Percentiles rank a stretch among this genome's conserved stretches.
These are phyloP conservation scores for Gorilla gorilla DNA, from an alignment of 2,113 vertebrate species.

Conservation along the genomic window DNA sequence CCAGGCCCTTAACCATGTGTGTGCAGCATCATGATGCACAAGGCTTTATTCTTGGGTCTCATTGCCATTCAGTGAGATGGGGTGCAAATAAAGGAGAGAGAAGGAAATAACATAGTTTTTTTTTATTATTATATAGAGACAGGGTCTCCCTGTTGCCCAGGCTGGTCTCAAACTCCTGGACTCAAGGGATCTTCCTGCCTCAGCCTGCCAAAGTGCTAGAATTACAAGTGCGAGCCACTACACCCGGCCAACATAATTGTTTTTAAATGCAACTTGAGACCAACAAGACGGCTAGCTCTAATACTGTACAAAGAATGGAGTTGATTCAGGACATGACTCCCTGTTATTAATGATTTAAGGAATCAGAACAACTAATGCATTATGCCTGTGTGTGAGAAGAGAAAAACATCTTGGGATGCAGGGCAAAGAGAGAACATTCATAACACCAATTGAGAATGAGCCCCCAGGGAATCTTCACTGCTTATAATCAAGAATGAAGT, in stretches of 20 bases:
- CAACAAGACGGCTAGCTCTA: background rate
- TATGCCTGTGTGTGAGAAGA: conserved; percentile 23
- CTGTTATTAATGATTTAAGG: conserved; percentile 65
- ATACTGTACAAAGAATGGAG: conserved; percentile 9
- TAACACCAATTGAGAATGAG: conserved; percentile 43
- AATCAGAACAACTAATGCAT: conserved; percentile 47
- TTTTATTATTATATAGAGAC: no score
- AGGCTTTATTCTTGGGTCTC: background rate
- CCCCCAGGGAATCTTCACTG: conserved; percentile 25
- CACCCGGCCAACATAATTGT: background rate
- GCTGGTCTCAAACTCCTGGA: no score
- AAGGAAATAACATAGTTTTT: background rate
- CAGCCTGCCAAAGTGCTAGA: no score
- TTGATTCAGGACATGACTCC: conserved; percentile 13
- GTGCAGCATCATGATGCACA: background rate
- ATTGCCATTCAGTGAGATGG: background rate
- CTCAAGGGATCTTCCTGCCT: no score
- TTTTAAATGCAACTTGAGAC: background rate
- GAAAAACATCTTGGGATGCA: conserved; percentile 48
- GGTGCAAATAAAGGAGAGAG: background rate
- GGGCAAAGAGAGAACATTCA: conserved; percentile 47
- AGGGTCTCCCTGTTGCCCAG: no score
- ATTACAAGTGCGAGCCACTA: no score
- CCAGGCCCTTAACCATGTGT: background rate
- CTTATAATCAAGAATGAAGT: conserved; percentile 58